These are phyloP conservation scores for Pangasianodon gigas DNA, from an alignment of 2,113 vertebrate species.

Conservation along the genomic window DNA sequence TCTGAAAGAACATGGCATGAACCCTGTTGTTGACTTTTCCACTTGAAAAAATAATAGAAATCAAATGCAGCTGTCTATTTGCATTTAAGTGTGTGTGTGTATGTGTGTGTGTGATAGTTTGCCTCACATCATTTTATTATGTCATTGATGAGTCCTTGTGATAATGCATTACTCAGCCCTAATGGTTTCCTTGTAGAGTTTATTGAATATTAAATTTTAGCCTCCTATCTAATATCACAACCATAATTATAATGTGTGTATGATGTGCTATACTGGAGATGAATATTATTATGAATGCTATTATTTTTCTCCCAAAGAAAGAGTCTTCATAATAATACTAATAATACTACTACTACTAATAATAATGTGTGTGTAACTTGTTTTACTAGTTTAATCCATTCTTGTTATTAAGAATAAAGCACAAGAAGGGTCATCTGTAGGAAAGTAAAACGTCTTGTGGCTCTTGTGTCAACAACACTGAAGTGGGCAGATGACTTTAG, in stretches of 20 bases:
- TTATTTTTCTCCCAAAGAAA: neutral
- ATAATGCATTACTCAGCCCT: no score
- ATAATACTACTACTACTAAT: neutral
- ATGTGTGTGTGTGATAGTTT: no score
- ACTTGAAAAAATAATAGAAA: no score
- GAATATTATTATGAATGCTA: neutral
- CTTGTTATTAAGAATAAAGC: neutral
- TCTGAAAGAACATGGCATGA: neutral
- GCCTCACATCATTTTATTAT: no score
- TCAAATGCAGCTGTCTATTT: no score
- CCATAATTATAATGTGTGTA: neutral
- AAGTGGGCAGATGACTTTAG: slow-evolving; percentile 51
- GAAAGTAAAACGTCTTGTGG: neutral
- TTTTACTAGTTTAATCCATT: neutral
- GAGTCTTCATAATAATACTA: neutral
- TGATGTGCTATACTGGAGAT: neutral
- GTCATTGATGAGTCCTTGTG: no score
- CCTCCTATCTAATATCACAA: neutral
- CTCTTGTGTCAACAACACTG: neutral
- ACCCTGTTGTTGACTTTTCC: neutral
- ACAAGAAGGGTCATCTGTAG: neutral
- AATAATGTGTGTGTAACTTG: neutral
- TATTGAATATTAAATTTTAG: no score
- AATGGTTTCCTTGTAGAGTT: no score
- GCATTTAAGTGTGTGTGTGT: no score